Evolutionary conservation across 2,113 vertebrate genomes (phyloP), one percentile per base, ranked within the genome.

Genomic region (Esox niger): DNA sequence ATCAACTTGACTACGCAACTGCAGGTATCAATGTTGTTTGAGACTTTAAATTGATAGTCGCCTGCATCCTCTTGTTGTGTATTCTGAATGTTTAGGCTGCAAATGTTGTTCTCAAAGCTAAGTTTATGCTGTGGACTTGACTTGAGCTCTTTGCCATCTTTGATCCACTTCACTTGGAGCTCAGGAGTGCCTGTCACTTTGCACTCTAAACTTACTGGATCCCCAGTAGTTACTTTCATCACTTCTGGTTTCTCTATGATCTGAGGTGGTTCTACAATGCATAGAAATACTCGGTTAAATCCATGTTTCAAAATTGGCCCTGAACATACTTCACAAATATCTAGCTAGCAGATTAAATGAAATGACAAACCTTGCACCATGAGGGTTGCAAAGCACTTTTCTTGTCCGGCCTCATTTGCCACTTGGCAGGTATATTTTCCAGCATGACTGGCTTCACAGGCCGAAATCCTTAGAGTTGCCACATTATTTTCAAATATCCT

Each of bases 351-450:
- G 2, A 29, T 10, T 61, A 9, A 15, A 61, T 5, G 15, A 11
- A 46, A 32, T 13, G 52, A 64, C 35, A 21, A 23, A 99, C 97
- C 97, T 99, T 99, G 94, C 30, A 98, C 96, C 68, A 90, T 88
- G 64, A 99, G 94, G 69, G 89, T 92, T 68, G 94, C 95, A 73
- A 93, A 96, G 70, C 96, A 98, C 70, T 93, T 95, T 56, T 96
- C 95, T 60, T 90, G 8, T 1, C 97, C 97, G 17, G 97, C 96
- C 74, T 99, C 95, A 0, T 99, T 99, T 62, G 92, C 89, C 83
- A 95, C 95, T 86, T 98, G 96, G 74, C 97, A 99, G 3, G 92
- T 94, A 25, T 99, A 99, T 79, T 91, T 94, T 31, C 97, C 97
- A 60, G 91, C 84, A 75, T 98, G 93, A 20, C 79, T 77, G 0